A percentile compares a stretch with the other conserved stretches of the same genome.
Evolutionary conservation across 1,140 invertebrate genomes (phyloP).

Genomic region (Drosophila watanabei): DNA sequence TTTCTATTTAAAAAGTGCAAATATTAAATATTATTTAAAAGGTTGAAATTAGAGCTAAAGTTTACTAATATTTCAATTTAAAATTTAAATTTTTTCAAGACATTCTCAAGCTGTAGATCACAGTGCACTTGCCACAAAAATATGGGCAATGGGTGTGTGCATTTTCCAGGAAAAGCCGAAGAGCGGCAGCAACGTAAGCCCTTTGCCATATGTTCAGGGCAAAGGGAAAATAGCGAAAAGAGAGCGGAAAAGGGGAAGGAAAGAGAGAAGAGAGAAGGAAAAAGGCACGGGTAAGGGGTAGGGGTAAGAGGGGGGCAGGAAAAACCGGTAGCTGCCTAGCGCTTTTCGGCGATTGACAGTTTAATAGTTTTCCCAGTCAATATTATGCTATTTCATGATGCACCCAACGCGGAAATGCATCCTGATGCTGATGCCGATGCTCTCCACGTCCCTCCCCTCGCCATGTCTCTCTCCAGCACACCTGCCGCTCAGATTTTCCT

Average conservation of each 20-base stretch:
- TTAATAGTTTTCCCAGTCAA: conserved; percentile 79
- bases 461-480: not conserved
- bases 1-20: not conserved
- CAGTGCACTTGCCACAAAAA: conserved; percentile 4
- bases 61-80: too few relatives aligned
- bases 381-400: conserved; percentile 73
- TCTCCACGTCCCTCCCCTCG: not conserved
- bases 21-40: not conserved
- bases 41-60: not conserved
- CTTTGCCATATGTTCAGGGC: conserved; percentile 19
- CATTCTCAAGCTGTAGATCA: not conserved
- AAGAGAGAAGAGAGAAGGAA: not conserved
- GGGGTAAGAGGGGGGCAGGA: not conserved
- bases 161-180: conserved; percentile 21
- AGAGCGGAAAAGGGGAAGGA: not conserved
- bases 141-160: conserved; percentile 4
- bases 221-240: not conserved
- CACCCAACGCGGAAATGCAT: conserved; percentile 37
- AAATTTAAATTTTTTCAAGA: rapidly evolving
- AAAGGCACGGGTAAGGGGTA: not conserved
- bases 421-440: not conserved
- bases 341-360: conserved; percentile 66
- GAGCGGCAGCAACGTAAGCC: conserved; percentile 23
- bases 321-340: conserved; percentile 8
- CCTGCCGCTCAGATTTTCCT: not conserved